A percentile compares a stretch with the other conserved stretches of the same genome.
These are phyloP conservation scores for Unio pictorum DNA, from an alignment of 2,888 invertebrate species.

Conservation along the genomic window DNA sequence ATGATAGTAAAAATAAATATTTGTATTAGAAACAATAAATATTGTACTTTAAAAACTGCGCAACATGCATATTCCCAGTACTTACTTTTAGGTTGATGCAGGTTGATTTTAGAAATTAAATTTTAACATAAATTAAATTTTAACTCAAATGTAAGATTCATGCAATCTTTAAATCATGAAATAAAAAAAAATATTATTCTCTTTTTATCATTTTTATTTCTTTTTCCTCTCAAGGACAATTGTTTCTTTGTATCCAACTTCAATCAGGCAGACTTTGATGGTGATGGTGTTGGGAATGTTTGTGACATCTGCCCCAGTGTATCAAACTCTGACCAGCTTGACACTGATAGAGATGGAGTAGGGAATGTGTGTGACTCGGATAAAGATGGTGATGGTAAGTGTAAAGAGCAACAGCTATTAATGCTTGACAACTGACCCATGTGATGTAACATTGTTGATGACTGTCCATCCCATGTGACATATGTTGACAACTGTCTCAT, in stretches of 20 bases:
- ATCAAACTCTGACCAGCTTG: constrained; percentile 42
- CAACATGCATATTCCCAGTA: too few relatives aligned
- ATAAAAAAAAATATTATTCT: not conserved
- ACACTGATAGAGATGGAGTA: constrained; percentile 61
- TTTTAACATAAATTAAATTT: too few relatives aligned
- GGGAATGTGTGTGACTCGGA: constrained; percentile 52
- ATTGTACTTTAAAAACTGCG: too few relatives aligned
- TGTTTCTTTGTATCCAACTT: constrained; percentile 38
- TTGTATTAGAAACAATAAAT: too few relatives aligned
- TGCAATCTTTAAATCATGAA: not conserved
- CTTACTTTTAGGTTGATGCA: too few relatives aligned
- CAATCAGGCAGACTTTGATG: constrained; percentile 59
- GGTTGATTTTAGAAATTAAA: too few relatives aligned
- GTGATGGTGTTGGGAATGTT: constrained; percentile 45
- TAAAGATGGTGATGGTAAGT: constrained; percentile 44
- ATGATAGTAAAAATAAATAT: too few relatives aligned
- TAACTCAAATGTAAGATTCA: not conserved
- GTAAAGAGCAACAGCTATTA: not conserved
- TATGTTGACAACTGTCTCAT: not conserved
- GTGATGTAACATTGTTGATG: not conserved
- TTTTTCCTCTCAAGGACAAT: constrained; percentile 31
- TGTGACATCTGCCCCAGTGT: constrained; percentile 45
- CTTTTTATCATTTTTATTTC: not conserved
- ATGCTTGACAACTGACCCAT: not conserved
- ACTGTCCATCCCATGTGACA: not conserved